Base-by-base conservation (phyloP, 2,888 invertebrate genomes). In the Campopleginae sp. region DNA sequence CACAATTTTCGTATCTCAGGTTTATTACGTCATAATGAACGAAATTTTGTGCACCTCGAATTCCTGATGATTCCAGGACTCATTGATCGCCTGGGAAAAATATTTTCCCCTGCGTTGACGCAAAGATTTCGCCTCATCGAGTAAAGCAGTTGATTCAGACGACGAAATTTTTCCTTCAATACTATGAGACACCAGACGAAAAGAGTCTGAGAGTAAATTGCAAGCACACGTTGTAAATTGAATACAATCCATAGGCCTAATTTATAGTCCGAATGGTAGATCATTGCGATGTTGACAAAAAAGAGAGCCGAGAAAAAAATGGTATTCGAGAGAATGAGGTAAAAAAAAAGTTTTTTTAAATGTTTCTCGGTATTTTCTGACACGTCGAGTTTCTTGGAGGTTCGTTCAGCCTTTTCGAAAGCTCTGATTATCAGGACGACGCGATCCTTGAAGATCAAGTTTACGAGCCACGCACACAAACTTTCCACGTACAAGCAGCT, bases 401-500 rank as follows among this genome's bases (percentile, higher is more conserved):
- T 78, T 6, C 31, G 12, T 8, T 83, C 77, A 1, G 27, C 58
- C 19, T 51, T 66, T 0, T 12, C 38, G 10, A 80, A 68, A 54
- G 51, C 76, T 14, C 54, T 51, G 12, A 80, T 33, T 14, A 86
- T 23, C 42, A n/a, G 14, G 17, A 44, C 27, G 0, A 77, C 23
- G 12, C 77, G 80, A 3, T 80, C 80, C 38, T 82, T 82, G 44
- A 14, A 48, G 12, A 80, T 12, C 10, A 42, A 63, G 48, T 44
- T 68, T 12, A 33, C 12, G 17, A 85, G 38, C 65, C 63, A 76
- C 3, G 33, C 72, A 0, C n/a, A 31, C 23, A 12, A 44, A 51
- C 27, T n/a, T n/a, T 82, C 82, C 4, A 71, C 2, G 27, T 42
- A 82, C 1, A 46, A 10, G 8, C 31, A 42, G n/a, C 19, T 1